A percentile compares a stretch with the other conserved stretches of the same genome.
Conservation (phyloP, 2,888 invertebrate genomes). For the Aleiodes leptofemur region DNA sequence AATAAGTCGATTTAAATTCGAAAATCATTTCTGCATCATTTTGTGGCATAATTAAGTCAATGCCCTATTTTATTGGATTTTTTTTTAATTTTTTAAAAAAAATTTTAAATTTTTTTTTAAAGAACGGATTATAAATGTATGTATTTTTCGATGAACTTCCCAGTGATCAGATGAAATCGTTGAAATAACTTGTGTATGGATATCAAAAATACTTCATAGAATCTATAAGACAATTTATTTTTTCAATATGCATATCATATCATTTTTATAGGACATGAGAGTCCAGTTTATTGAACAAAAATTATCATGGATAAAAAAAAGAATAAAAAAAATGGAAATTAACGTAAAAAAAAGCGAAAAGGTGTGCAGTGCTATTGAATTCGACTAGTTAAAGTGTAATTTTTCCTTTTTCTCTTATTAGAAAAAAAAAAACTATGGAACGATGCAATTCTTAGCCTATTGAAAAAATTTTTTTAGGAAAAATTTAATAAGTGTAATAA, state of each 20-base stretch:
- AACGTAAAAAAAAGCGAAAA: constrained; percentile 40
- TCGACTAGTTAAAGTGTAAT: not conserved
- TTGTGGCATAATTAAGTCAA: too few species aligned
- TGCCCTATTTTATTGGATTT: not conserved
- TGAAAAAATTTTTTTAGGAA: not conserved
- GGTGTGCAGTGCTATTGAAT: constrained; percentile 22
- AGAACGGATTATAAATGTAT: constrained; percentile 57
- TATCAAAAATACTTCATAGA: constrained; percentile 70
- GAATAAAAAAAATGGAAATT: constrained; percentile 32
- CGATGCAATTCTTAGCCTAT: constrained; percentile 24
- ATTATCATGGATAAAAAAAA: constrained; percentile 8
- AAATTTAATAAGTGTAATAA: constrained; percentile 4
- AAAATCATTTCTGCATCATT: too few species aligned
- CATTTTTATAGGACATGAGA: constrained; percentile 71
- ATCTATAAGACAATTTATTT: constrained; percentile 74
- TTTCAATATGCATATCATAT: constrained; percentile 76
- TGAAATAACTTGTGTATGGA: constrained; percentile 70
- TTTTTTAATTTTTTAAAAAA: not conserved
- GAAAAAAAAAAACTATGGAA: not conserved
- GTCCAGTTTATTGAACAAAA: constrained; percentile 51
- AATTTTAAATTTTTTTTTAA: not conserved
- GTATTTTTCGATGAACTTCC: constrained; percentile 67
- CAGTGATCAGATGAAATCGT: constrained; percentile 69
- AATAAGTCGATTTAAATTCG: too few species aligned
- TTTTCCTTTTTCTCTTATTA: not conserved